A percentile compares a stretch with the other conserved stretches of the same genome.
phyloP scores from a whole-genome alignment of 2,888 invertebrate genomes.

The Lasioglossum marginatum region DNA sequence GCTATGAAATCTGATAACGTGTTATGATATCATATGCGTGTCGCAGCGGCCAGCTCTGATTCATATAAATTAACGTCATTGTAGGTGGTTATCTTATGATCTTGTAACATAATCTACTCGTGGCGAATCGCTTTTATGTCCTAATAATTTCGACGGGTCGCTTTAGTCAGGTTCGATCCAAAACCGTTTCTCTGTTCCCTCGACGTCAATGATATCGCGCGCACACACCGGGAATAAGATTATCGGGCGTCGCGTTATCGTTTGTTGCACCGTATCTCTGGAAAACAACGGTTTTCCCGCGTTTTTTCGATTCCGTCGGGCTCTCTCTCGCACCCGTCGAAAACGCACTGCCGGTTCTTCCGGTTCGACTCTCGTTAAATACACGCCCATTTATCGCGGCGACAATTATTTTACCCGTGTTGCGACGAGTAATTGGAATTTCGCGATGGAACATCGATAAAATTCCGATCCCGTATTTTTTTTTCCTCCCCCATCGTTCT shows the following conservation, averaged over 20 bases:
- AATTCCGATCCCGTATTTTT: background rate
- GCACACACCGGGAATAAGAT: constrained; percentile 12
- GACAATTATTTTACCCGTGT: constrained; percentile 5
- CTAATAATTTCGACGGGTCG: constrained; percentile 48
- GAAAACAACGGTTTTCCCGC: constrained; percentile 16
- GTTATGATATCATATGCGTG: constrained; percentile 61
- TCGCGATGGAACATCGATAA: background rate
- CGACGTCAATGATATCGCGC: constrained; percentile 18
- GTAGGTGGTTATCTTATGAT: constrained; percentile 62
- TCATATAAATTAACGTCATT: constrained; percentile 62
- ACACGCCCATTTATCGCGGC: constrained; percentile 7
- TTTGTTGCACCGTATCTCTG: constrained; percentile 17
- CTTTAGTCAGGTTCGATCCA: constrained; percentile 18
- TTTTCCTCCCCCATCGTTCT: background rate
- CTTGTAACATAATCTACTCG: constrained; percentile 60
- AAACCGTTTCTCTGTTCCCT: background rate
- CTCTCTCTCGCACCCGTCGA: constrained; percentile 17
- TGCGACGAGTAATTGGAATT: background rate
- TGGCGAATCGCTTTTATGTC: constrained; percentile 56
- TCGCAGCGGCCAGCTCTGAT: constrained; percentile 52
- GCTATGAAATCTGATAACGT: constrained; percentile 62
- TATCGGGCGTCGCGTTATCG: constrained; percentile 30
- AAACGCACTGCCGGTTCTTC: background rate
- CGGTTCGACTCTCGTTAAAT: constrained; percentile 7
- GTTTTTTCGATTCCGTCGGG: constrained; percentile 27